These are phyloP conservation scores for Bombus turneri DNA, from an alignment of 1,140 invertebrate species.

Conservation along the genomic window DNA sequence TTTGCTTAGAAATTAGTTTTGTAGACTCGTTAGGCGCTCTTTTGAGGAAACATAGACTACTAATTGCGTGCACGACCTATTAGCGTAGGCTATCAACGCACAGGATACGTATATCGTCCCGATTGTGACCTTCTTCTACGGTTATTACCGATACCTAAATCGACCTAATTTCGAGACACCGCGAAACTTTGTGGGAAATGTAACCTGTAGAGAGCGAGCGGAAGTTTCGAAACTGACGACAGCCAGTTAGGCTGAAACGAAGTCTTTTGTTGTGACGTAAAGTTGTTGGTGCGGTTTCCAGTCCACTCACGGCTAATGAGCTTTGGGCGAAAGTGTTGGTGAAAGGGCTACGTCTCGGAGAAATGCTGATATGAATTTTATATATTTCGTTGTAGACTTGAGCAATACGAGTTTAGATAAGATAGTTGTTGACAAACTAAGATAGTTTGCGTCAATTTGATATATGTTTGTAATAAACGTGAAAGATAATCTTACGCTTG, in stretches of 20 bases:
- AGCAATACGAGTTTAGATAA: too few relatives aligned
- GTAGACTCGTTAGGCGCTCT: slow-evolving; percentile 18
- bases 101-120: slow-evolving; percentile 5
- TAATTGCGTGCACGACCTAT: slow-evolving; percentile 46
- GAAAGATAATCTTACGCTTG: too few relatives aligned
- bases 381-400: too few relatives aligned
- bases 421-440: too few relatives aligned
- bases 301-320: background rate
- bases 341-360: too few relatives aligned
- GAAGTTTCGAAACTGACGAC: background rate
- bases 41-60: slow-evolving; percentile 25
- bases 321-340: too few relatives aligned
- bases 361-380: too few relatives aligned
- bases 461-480: too few relatives aligned
- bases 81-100: slow-evolving; percentile 12
- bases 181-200: background rate
- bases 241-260: background rate
- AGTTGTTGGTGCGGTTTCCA: background rate
- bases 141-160: slow-evolving; percentile 24
- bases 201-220: background rate
- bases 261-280: background rate
- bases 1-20: slow-evolving; percentile 16
- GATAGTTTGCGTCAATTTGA: too few relatives aligned
- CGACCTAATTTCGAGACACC: slow-evolving; percentile 21
- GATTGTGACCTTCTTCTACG: slow-evolving; percentile 5